Base-by-base conservation (phyloP, 2,113 vertebrate genomes). In the Entomyzon cyanotis region DNA sequence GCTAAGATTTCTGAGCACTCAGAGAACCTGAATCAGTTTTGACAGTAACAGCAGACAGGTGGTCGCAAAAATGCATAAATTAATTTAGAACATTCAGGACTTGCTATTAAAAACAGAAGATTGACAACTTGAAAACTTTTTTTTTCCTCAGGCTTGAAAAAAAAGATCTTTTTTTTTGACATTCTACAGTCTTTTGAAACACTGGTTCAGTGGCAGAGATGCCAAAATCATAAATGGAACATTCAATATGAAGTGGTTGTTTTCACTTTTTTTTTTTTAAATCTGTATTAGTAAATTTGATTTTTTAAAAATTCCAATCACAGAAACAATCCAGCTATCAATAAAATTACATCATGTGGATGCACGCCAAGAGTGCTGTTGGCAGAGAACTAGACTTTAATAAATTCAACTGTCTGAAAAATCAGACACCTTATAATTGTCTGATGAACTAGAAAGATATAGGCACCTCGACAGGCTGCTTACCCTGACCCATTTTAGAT, bases 21-120 rank as follows among this genome's bases (percentile, higher is more conserved):
- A 5, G 30, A 65, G 31, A 63, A 55, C 37, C 44, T 49, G 30
- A 70, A 77, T 74, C 39, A 30, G 47, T 89, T 91, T 92, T 89
- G 80, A 91, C 64, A 71, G 35, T 41, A 86, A 63, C 35, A 78
- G 41, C 55, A 84, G 65, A 87, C 46, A 84, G 15, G 52, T 9
- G 21, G 52, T 60, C 6, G 0, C 46, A 94, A 64, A 67, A 82
- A 35, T 67, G 15, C 69, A 83, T 73, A 83, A 73, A 87, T 53
- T 87, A 2, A 69, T 91, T 79, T 75, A 46, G 62, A 77, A 83
- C 50, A 69, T 85, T 68, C 65, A 80, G 64, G 33, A 65, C 77
- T 77, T 76, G 11, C 63, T 93, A 62, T 91, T 91, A 85, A 90
- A 94, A 85, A 10, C 12, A 76, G 78, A 79, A 93, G 50, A 95